Conservation (phyloP, 2,113 vertebrate genomes). For the Seriola aureovittata region DNA sequence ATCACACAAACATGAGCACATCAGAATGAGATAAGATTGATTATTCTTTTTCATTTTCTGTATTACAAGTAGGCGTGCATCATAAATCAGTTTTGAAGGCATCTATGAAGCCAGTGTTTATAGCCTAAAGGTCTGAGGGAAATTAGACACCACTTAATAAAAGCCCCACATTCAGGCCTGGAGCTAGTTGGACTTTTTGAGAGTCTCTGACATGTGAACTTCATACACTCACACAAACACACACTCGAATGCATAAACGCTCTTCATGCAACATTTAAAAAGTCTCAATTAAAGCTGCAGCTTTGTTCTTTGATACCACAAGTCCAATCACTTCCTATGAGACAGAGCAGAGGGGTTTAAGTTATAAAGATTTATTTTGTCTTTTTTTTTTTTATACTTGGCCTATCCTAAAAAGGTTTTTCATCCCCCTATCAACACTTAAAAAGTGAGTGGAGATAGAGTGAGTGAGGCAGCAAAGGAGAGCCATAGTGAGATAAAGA, state of each 20-base stretch:
- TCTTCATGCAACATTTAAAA: neutral
- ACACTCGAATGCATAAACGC: constrained; percentile 9
- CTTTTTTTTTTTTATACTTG: constrained; percentile 46
- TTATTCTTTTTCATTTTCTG: constrained; percentile 55
- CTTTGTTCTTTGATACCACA: constrained; percentile 45
- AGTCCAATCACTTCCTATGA: constrained; percentile 35
- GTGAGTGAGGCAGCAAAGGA: constrained; percentile 57
- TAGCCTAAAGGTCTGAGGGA: constrained; percentile 48
- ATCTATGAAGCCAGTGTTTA: constrained; percentile 40
- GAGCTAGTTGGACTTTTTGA: constrained; percentile 21
- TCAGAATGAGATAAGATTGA: constrained; percentile 64
- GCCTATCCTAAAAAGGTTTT: constrained; percentile 64
- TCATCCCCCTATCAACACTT: constrained; percentile 58
- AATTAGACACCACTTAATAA: constrained; percentile 55
- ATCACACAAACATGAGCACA: constrained; percentile 60
- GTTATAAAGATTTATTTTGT: constrained; percentile 50
- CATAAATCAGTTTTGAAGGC: constrained; percentile 62
- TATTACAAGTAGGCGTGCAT: constrained; percentile 43
- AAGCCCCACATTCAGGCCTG: constrained; percentile 32
- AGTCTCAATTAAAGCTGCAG: constrained; percentile 9
- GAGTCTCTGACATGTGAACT: constrained; percentile 43
- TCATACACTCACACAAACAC: neutral
- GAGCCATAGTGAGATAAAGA: constrained; percentile 70
- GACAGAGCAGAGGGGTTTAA: constrained; percentile 44
- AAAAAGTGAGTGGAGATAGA: constrained; percentile 61